Percentiles rank a stretch among this genome's conserved stretches.
Evolutionary conservation across 2,113 vertebrate genomes (phyloP).

Genomic region (Atlantisia rogersi): DNA sequence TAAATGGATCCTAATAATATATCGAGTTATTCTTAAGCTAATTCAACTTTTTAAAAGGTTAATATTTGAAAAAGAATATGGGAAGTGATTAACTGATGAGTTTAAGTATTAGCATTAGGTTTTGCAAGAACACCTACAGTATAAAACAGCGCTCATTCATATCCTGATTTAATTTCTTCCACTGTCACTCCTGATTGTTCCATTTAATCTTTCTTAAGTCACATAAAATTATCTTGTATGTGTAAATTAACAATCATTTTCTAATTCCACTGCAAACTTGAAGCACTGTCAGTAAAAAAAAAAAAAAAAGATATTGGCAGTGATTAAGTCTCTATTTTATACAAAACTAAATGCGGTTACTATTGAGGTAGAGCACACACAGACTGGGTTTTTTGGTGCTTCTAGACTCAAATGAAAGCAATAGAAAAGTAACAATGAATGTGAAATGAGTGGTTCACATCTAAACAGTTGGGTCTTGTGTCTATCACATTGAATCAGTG

Average conservation of each 20-base stretch:
- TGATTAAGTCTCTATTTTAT: constrained; percentile 55
- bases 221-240: constrained; percentile 67
- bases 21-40: constrained; percentile 64
- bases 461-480: background rate
- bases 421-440: constrained; percentile 39
- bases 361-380: background rate
- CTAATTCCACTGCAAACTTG: constrained; percentile 54
- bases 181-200: constrained; percentile 67
- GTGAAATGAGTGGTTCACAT: constrained; percentile 34
- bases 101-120: constrained; percentile 66
- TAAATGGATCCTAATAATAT: constrained; percentile 53
- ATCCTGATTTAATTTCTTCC: constrained; percentile 79
- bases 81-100: constrained; percentile 71
- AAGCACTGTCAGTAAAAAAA: constrained; percentile 20
- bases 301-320: background rate
- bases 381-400: background rate
- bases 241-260: constrained; percentile 70
- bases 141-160: constrained; percentile 75
- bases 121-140: constrained; percentile 66
- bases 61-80: constrained; percentile 70
- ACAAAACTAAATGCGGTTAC: constrained; percentile 47
- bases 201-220: constrained; percentile 75
- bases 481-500: background rate
- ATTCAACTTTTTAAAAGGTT: constrained; percentile 64
- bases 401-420: background rate